A percentile compares a stretch with the other conserved stretches of the same genome.
Evolutionary conservation across 1,140 invertebrate genomes (phyloP).

Genomic region (Papilio dardanus): DNA sequence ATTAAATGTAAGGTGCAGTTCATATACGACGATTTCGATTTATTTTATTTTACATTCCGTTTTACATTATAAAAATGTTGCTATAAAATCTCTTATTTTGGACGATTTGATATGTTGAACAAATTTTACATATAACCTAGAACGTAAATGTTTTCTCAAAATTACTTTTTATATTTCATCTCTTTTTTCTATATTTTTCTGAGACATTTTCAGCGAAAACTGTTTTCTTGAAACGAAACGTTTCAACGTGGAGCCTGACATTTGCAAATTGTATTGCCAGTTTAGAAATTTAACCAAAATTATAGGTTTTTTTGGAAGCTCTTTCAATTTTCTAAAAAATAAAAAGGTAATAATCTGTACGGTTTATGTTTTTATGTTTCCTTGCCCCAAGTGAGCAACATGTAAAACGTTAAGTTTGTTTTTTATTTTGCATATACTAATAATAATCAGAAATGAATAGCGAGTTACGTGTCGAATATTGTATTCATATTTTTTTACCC

Average conservation of each 20-base stretch:
- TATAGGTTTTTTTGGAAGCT: background rate
- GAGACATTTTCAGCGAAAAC: background rate
- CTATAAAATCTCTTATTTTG: background rate
- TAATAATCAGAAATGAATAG: too few relatives aligned
- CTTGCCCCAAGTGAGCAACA: background rate
- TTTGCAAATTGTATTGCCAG: background rate
- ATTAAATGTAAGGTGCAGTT: constrained; percentile 57
- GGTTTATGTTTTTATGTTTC: background rate
- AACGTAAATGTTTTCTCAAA: background rate
- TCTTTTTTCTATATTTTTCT: too few relatives aligned
- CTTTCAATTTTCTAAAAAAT: background rate
- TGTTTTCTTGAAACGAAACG: background rate
- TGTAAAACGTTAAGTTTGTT: too few relatives aligned
- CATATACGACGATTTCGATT: constrained; percentile 51
- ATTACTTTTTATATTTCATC: too few relatives aligned
- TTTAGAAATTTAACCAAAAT: background rate
- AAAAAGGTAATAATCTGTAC: background rate
- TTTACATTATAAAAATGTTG: constrained; percentile 13
- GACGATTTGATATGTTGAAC: too few relatives aligned
- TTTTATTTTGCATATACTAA: too few relatives aligned
- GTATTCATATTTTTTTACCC: too few relatives aligned
- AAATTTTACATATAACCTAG: background rate
- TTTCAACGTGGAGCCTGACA: background rate
- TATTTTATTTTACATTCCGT: constrained; percentile 43
- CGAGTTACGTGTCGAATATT: too few relatives aligned